Conservation (phyloP, 1,140 invertebrate species). For the Psilanteris sp. region DNA sequence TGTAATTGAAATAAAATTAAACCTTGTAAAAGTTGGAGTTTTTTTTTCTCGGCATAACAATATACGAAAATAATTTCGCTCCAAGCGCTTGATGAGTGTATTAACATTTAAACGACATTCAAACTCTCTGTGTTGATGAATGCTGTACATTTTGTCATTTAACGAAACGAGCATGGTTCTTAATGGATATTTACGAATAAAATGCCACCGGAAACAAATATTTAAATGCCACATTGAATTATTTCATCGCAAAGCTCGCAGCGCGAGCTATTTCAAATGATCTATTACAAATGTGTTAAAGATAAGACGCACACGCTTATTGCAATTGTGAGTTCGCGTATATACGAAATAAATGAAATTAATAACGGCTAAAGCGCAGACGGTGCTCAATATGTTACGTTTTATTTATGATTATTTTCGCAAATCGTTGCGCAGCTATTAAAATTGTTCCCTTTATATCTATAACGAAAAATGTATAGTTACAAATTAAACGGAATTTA, state of each 20-base stretch:
- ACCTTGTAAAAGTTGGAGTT: conserved; percentile 16
- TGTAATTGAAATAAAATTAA: conserved; percentile 54
- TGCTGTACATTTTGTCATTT: conserved; percentile 48
- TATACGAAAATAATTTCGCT: conserved; percentile 24
- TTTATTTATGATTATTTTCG: too few species aligned
- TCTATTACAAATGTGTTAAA: conserved; percentile 38
- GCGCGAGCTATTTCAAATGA: conserved; percentile 10
- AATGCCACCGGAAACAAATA: conserved; percentile 29
- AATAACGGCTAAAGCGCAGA: conserved; percentile 10
- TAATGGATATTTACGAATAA: conserved; percentile 41
- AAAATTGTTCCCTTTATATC: too few species aligned
- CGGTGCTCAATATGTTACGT: too few species aligned
- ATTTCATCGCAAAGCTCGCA: conserved; percentile 26
- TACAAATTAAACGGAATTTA: too few species aligned
- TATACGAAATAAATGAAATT: conserved; percentile 32
- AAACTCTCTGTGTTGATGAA: conserved; percentile 38
- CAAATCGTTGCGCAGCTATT: too few species aligned
- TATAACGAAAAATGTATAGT: too few species aligned
- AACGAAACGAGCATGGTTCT: conserved; percentile 38
- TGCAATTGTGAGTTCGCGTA: conserved; percentile 1
- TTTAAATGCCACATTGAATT: conserved; percentile 48
- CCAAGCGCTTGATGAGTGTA: conserved; percentile 30
- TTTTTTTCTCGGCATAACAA: conserved; percentile 7
- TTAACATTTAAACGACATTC: conserved; percentile 61
- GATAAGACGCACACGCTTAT: conserved; percentile 9